These are phyloP conservation scores for Protomyctophum bolini DNA, from an alignment of 2,113 vertebrate genomes.

Conservation along the genomic window DNA sequence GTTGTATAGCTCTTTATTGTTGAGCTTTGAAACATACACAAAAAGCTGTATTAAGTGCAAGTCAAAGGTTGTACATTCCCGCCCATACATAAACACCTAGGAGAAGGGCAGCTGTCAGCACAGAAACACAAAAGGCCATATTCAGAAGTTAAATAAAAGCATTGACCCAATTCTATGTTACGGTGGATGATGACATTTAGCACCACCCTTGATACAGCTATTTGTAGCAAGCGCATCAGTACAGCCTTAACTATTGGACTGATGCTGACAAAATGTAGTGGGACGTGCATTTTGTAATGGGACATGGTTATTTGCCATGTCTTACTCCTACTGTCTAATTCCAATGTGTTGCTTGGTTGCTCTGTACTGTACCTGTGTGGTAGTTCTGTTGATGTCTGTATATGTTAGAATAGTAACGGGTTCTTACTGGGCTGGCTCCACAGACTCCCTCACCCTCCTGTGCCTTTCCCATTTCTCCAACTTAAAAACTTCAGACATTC, in stretches of 20 bases:
- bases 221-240: constrained; percentile 62
- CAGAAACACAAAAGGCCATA: constrained; percentile 69
- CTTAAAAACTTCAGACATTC: constrained; percentile 73
- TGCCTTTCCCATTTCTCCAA: constrained; percentile 42
- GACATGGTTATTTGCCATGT: constrained; percentile 62
- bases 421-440: constrained; percentile 70
- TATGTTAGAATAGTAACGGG: constrained; percentile 70
- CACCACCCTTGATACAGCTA: constrained; percentile 28
- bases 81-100: constrained; percentile 2
- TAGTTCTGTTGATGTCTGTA: constrained; percentile 69
- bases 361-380: constrained; percentile 75
- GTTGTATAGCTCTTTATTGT: not conserved
- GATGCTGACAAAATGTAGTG: constrained; percentile 42
- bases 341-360: constrained; percentile 70
- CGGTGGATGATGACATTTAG: constrained; percentile 19
- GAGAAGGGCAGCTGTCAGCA: constrained; percentile 59
- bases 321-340: constrained; percentile 67
- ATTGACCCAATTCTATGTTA: constrained; percentile 51
- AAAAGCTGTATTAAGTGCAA: not conserved
- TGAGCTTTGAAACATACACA: not conserved
- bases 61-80: not conserved
- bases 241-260: constrained; percentile 70
- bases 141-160: constrained; percentile 62
- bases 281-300: constrained; percentile 60
- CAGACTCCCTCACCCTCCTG: constrained; percentile 55